Evolutionary conservation across 2,113 vertebrate species (phyloP).

Genomic region (Dasypus novemcinctus): DNA sequence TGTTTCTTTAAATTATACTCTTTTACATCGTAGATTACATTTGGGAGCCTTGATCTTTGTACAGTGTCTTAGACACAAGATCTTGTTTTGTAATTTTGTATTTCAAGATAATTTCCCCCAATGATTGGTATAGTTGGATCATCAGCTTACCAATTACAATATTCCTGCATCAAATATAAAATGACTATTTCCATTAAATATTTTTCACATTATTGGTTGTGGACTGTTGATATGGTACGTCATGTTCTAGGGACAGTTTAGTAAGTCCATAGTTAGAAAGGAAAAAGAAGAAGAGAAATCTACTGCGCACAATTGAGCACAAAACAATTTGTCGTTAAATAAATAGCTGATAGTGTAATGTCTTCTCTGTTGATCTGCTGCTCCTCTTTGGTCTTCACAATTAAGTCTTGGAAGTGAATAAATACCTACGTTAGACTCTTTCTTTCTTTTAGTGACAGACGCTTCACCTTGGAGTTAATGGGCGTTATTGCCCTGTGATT

Average conservation of each 20-base stretch:
- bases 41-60: not conserved
- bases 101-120: not conserved
- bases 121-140: rapidly evolving
- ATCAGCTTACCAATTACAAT: rapidly evolving
- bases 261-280: not conserved
- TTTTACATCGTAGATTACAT: not conserved
- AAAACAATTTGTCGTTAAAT: not conserved
- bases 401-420: not conserved
- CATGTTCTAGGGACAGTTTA: not conserved
- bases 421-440: rapidly evolving
- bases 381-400: too few relatives aligned
- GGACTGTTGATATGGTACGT: not conserved
- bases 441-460: not conserved
- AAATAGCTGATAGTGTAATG: not conserved
- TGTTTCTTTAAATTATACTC: rapidly evolving
- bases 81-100: not conserved
- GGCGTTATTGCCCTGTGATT: not conserved
- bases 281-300: not conserved
- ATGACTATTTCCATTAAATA: not conserved
- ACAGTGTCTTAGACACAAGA: not conserved
- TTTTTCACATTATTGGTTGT: not conserved
- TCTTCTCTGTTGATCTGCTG: rapidly evolving
- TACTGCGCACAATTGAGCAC: not conserved
- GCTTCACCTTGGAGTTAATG: not conserved
- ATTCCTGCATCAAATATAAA: not conserved